These are phyloP conservation scores for Eurystomus gularis DNA, from an alignment of 2,113 vertebrate species.

Conservation along the genomic window DNA sequence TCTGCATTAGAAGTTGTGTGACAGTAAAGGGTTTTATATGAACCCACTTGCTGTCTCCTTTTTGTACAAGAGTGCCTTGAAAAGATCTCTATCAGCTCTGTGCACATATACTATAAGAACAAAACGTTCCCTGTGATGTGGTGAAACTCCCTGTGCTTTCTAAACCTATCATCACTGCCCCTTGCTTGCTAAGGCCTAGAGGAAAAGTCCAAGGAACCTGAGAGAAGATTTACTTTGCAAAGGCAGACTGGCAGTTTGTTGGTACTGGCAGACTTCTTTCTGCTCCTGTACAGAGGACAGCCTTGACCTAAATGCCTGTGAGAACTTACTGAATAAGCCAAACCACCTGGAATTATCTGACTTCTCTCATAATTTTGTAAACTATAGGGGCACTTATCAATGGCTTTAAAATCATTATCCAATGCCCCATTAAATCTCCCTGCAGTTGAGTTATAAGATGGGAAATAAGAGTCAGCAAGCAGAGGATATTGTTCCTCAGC, in stretches of 20 bases:
- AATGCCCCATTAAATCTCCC: not conserved
- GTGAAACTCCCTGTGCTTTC: not conserved
- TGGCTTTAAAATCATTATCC: not conserved
- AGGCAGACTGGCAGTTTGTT: too few species aligned
- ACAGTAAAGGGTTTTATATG: slow-evolving; percentile 38
- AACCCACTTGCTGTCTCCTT: slow-evolving; percentile 50
- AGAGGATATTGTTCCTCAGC: not conserved
- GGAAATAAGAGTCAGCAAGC: not conserved
- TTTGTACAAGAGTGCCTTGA: slow-evolving; percentile 23
- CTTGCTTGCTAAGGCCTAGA: not conserved
- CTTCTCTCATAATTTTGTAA: not conserved
- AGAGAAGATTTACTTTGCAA: not conserved
- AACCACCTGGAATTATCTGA: not conserved
- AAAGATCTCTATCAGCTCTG: slow-evolving; percentile 19
- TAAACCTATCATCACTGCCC: not conserved
- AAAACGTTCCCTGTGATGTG: not conserved
- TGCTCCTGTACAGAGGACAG: not conserved
- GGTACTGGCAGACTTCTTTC: not conserved
- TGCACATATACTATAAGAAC: not conserved
- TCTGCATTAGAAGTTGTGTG: slow-evolving; percentile 40
- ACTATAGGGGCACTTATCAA: not conserved
- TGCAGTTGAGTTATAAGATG: not conserved
- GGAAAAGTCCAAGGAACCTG: not conserved
- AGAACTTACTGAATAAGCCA: not conserved
- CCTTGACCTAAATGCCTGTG: not conserved